Evolutionary conservation across 1,140 invertebrate genomes (phyloP).

Genomic region (Stegodyphus dumicola): DNA sequence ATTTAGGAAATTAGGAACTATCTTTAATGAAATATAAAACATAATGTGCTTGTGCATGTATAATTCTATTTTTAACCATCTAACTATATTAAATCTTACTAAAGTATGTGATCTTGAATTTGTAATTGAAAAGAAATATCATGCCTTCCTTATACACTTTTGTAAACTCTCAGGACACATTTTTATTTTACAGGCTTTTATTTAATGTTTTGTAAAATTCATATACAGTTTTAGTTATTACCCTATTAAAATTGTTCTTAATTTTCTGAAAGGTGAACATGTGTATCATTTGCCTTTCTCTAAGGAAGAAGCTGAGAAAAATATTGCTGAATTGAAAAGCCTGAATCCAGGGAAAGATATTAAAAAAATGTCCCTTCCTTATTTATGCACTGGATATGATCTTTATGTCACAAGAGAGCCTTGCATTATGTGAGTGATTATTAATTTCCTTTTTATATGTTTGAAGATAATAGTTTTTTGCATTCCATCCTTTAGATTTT

Average conservation of each 20-base stretch:
- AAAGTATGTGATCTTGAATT: too few species aligned
- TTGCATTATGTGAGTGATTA: constrained; percentile 80
- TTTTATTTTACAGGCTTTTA: too few species aligned
- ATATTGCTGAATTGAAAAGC: constrained; percentile 13
- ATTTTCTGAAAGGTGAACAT: constrained; percentile 23
- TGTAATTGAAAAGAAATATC: too few species aligned
- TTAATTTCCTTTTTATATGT: not conserved
- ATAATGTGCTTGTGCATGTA: too few species aligned
- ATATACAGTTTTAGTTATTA: not conserved
- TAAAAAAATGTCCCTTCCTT: constrained; percentile 40
- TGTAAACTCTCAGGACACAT: too few species aligned
- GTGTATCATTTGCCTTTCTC: constrained; percentile 7
- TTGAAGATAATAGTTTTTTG: too few species aligned
- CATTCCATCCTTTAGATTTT: too few species aligned
- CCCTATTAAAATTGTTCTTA: not conserved
- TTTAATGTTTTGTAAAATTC: not conserved
- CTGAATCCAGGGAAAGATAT: constrained; percentile 14
- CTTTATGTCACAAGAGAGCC: constrained; percentile 86
- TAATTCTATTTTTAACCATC: too few species aligned
- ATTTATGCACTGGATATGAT: constrained; percentile 75
- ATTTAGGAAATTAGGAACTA: too few species aligned
- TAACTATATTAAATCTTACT: too few species aligned
- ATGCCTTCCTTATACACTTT: too few species aligned
- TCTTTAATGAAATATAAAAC: too few species aligned
- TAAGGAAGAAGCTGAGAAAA: constrained; percentile 27